Evolutionary conservation across 1,140 invertebrate genomes (phyloP).

Genomic region (Drosophila kikkawai): DNA sequence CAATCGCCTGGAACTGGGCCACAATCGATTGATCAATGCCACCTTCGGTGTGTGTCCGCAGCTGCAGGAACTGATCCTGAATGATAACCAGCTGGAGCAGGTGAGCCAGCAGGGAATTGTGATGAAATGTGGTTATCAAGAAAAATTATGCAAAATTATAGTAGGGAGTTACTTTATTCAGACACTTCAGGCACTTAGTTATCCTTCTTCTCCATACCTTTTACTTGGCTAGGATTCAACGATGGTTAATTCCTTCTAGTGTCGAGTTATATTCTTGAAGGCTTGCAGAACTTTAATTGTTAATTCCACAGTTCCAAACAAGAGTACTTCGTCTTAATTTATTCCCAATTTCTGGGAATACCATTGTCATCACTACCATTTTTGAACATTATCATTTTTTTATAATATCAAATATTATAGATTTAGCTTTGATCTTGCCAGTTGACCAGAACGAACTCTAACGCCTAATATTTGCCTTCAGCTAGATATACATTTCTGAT

Average conservation of each 20-base stretch:
- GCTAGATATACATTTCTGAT: conserved; percentile 7
- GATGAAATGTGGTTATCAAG: neutral
- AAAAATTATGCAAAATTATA: neutral
- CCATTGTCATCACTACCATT: neutral
- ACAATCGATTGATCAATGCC: conserved; percentile 64
- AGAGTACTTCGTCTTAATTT: neutral
- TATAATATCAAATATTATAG: neutral
- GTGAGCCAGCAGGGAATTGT: conserved; percentile 35
- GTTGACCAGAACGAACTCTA: conserved; percentile 28
- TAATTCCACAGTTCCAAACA: neutral
- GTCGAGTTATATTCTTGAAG: neutral
- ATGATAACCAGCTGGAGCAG: conserved; percentile 62
- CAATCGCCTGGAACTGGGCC: conserved; percentile 58
- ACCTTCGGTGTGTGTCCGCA: conserved; percentile 55
- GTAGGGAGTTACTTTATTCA: neutral
- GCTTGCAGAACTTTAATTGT: neutral
- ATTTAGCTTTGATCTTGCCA: conserved; percentile 22
- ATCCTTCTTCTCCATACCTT: neutral
- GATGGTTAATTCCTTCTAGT: neutral
- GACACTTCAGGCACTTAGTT: neutral
- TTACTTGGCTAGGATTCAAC: neutral
- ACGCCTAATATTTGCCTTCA: conserved; percentile 1
- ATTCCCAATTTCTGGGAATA: neutral
- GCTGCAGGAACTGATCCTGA: conserved; percentile 56
- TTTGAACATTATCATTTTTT: neutral